phyloP scores from a whole-genome alignment of 2,888 invertebrate species.

The Drosophila lutescens region DNA sequence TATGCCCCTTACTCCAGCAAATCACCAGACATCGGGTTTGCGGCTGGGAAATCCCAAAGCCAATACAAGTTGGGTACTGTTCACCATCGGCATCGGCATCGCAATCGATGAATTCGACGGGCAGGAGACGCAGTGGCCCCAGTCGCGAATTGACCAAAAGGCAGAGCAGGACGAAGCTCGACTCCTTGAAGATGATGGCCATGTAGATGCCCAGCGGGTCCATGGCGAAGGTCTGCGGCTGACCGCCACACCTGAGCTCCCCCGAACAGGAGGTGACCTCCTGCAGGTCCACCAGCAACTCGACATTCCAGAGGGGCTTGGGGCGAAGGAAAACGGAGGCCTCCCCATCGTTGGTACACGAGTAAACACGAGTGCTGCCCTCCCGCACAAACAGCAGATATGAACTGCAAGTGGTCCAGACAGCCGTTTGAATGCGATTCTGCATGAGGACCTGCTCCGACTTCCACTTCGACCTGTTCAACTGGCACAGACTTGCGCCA shows the following conservation, averaged over 20 bases:
- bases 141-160: not conserved
- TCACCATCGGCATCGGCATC: not conserved
- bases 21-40: conserved; percentile 13
- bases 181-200: conserved; percentile 38
- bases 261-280: not conserved
- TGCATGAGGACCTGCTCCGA: not conserved
- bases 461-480: not conserved
- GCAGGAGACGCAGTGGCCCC: not conserved
- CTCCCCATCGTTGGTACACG: not conserved
- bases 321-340: not conserved
- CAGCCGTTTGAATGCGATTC: conserved; percentile 35
- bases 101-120: conserved; percentile 6
- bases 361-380: conserved; percentile 3
- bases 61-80: conserved; percentile 33
- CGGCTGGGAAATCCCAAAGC: conserved; percentile 1
- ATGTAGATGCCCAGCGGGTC: conserved; percentile 37
- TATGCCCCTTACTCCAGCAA: conserved; percentile 26
- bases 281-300: conserved; percentile 9
- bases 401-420: conserved; percentile 41
- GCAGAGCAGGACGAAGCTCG: conserved; percentile 40
- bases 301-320: not conserved
- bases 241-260: not conserved
- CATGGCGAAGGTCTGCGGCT: conserved; percentile 20
- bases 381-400: conserved; percentile 27
- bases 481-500: conserved; percentile 1